A percentile compares a stretch with the other conserved stretches of the same genome.
Conservation (phyloP, 2,888 invertebrate species). For the Lycia hirtaria region DNA sequence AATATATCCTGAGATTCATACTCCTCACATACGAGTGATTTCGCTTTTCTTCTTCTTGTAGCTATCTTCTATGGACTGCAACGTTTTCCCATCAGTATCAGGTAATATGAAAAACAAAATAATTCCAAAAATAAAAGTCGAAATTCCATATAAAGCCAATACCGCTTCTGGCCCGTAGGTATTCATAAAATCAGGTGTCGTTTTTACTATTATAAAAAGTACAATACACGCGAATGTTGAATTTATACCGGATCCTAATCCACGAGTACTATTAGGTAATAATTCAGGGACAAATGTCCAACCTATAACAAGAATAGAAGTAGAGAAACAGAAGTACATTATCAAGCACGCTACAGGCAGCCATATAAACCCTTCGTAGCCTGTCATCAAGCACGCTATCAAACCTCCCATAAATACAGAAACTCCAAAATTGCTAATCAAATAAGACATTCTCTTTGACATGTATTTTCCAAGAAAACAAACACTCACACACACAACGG, state of each 20-base stretch:
- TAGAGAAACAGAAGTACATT: conserved; percentile 30
- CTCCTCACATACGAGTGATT: too few species aligned
- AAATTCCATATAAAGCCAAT: conserved; percentile 12
- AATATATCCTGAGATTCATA: background rate
- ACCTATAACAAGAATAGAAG: conserved; percentile 42
- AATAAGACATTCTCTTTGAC: conserved; percentile 9
- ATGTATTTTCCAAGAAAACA: too few species aligned
- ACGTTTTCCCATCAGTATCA: conserved; percentile 86
- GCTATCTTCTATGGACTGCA: conserved; percentile 57
- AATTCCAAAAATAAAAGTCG: conserved; percentile 7
- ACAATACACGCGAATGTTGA: conserved; percentile 4
- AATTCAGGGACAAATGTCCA: conserved; percentile 55
- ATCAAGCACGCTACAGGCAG: conserved; percentile 12
- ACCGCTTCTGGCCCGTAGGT: conserved; percentile 8
- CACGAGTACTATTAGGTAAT: conserved; percentile 49
- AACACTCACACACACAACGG: too few species aligned
- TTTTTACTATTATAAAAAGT: conserved; percentile 17
- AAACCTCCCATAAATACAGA: conserved; percentile 1
- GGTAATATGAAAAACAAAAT: conserved; percentile 47
- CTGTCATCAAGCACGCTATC: background rate
- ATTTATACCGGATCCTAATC: conserved; percentile 47
- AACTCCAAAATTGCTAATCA: conserved; percentile 4
- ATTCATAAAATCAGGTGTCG: conserved; percentile 18
- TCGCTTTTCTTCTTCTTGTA: conserved; percentile 16
- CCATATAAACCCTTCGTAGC: conserved; percentile 2